Evolutionary conservation across 1,140 invertebrate genomes (phyloP).

Genomic region (Apis laboriosa): DNA sequence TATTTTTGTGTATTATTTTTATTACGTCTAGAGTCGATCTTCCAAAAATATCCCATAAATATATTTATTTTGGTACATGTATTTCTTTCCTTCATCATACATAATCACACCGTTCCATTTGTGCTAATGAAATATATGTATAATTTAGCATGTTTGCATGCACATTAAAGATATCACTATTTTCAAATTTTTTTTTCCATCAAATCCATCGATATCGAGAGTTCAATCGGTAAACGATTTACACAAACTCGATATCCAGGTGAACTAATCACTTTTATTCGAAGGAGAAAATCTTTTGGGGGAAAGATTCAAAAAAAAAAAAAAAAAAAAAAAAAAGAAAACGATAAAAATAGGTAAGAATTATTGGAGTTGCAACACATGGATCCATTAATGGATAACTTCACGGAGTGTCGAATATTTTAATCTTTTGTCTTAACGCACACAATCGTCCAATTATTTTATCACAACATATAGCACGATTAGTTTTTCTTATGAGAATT

Average conservation of each 20-base stretch:
- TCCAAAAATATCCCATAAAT: too few species aligned
- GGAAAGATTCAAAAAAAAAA: neutral
- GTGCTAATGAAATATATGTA: neutral
- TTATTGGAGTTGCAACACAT: too few species aligned
- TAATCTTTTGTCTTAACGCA: neutral
- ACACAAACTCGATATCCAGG: too few species aligned
- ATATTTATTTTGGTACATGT: too few species aligned
- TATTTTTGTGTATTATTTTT: too few species aligned
- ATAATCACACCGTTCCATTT: too few species aligned
- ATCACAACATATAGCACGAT: neutral
- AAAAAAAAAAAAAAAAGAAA: too few species aligned
- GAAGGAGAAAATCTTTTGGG: neutral
- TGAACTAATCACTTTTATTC: neutral
- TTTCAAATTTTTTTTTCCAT: too few species aligned
- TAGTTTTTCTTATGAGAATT: neutral
- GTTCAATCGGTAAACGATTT: neutral
- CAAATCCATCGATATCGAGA: neutral
- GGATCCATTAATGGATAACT: neutral
- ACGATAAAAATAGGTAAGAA: constrained; percentile 17
- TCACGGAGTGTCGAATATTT: neutral
- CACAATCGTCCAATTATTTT: neutral
- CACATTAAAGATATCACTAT: neutral
- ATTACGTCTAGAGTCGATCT: too few species aligned
- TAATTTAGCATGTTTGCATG: neutral
- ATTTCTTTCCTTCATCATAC: too few species aligned